A percentile compares a stretch with the other conserved stretches of the same genome.
phyloP scores from a whole-genome alignment of 2,113 vertebrate genomes.

The Manacus vitellinus region DNA sequence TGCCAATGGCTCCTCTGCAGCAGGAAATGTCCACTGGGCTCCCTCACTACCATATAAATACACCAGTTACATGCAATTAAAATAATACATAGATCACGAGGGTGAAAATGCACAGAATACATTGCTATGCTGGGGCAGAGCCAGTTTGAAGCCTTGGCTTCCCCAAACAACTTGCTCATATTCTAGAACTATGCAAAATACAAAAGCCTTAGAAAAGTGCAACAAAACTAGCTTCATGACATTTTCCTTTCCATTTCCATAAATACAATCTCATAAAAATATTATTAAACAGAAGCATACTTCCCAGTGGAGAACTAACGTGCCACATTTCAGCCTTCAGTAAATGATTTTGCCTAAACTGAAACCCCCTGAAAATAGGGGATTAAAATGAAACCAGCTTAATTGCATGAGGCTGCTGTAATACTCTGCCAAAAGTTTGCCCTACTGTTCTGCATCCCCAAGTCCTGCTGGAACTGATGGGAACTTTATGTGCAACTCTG shows the following conservation, averaged over 20 bases:
- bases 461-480: not conserved
- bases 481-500: not conserved
- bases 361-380: constrained; percentile 39
- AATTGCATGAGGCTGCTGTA: not conserved
- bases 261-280: constrained; percentile 63
- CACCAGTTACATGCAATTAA: not conserved
- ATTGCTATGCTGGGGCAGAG: not conserved
- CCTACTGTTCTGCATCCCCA: not conserved
- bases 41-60: not conserved
- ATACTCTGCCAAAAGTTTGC: not conserved
- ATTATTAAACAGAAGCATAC: constrained; percentile 54
- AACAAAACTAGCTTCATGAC: constrained; percentile 56
- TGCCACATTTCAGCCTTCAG: not conserved
- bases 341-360: not conserved
- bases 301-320: constrained; percentile 7
- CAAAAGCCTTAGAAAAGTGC: constrained; percentile 62
- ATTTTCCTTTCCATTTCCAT: constrained; percentile 38
- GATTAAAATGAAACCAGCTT: constrained; percentile 7
- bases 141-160: not conserved
- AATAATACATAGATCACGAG: not conserved
- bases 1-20: constrained; percentile 49
- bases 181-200: constrained; percentile 47
- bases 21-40: constrained; percentile 32
- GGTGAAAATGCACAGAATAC: not conserved
- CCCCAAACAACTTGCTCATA: not conserved